Conservation (phyloP, 2,797 vertebrate genomes). For the Molossus alvarezi region DNA sequence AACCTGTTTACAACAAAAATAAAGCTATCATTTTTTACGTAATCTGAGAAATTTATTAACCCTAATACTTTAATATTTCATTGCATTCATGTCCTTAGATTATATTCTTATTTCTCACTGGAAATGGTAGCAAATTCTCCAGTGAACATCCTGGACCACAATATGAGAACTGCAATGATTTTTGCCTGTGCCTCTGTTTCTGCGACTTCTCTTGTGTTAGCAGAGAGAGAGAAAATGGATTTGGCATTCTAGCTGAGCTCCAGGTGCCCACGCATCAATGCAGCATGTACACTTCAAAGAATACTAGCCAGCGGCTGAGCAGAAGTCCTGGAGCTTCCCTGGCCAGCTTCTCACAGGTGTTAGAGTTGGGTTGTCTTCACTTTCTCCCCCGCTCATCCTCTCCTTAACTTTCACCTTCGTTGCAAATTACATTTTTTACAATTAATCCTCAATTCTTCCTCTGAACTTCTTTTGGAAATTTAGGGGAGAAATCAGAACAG, state of each 20-base stretch:
- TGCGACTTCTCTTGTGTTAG: background rate
- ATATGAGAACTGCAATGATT: background rate
- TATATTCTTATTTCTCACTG: constrained; percentile 44
- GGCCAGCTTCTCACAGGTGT: background rate
- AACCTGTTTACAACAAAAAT: background rate
- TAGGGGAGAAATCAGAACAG: background rate
- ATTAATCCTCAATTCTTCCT: constrained; percentile 8
- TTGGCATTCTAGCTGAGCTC: background rate
- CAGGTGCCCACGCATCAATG: background rate
- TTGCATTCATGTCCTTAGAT: background rate
- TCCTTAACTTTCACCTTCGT: background rate
- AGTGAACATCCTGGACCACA: background rate
- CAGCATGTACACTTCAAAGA: background rate
- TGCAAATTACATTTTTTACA: constrained; percentile 15
- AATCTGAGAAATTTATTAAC: background rate
- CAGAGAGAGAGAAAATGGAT: background rate
- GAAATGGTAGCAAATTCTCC: constrained; percentile 1
- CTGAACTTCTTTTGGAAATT: constrained; percentile 34
- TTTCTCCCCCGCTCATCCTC: background rate
- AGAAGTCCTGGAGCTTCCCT: background rate
- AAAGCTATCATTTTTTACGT: background rate
- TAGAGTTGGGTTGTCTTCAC: background rate
- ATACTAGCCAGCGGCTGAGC: background rate
- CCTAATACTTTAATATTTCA: background rate
- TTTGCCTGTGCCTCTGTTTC: background rate